A percentile compares a stretch with the other conserved stretches of the same genome.
These are phyloP conservation scores for Tridacna crocea DNA, from an alignment of 2,888 invertebrate genomes.

Conservation along the genomic window DNA sequence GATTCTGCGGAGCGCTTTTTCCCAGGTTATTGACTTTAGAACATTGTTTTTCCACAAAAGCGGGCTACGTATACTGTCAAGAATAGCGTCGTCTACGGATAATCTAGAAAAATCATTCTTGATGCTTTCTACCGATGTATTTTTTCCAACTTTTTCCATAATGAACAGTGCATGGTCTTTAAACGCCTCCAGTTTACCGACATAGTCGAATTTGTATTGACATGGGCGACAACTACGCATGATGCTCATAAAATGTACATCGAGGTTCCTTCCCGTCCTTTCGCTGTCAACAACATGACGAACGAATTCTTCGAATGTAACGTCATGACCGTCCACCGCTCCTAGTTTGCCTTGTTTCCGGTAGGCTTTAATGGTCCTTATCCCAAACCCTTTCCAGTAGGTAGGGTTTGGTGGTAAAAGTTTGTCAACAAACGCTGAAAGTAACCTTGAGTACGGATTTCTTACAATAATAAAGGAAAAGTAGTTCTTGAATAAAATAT, in stretches of 20 bases:
- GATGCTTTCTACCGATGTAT: constrained; percentile 23
- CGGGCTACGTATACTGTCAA: constrained; percentile 50
- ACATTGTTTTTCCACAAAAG: constrained; percentile 46
- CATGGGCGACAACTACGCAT: constrained; percentile 50
- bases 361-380: constrained; percentile 34
- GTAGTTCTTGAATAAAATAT: constrained; percentile 10
- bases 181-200: constrained; percentile 55
- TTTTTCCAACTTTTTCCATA: constrained; percentile 46
- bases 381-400: constrained; percentile 52
- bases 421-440: constrained; percentile 56
- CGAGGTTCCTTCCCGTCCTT: constrained; percentile 29
- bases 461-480: constrained; percentile 51
- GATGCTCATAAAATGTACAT: constrained; percentile 49
- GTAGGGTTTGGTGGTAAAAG: constrained; percentile 50
- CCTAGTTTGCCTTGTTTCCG: not conserved
- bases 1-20: constrained; percentile 43
- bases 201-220: constrained; percentile 32
- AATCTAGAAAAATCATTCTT: constrained; percentile 22
- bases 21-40: constrained; percentile 47
- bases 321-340: constrained; percentile 38
- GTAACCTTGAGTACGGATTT: constrained; percentile 48
- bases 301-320: constrained; percentile 56
- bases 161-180: constrained; percentile 43
- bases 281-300: constrained; percentile 36
- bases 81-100: constrained; percentile 39